Evolutionary conservation across 2,888 invertebrate genomes (phyloP), one percentile per base, ranked within the genome.

Genomic region (Antheraea assamensis): DNA sequence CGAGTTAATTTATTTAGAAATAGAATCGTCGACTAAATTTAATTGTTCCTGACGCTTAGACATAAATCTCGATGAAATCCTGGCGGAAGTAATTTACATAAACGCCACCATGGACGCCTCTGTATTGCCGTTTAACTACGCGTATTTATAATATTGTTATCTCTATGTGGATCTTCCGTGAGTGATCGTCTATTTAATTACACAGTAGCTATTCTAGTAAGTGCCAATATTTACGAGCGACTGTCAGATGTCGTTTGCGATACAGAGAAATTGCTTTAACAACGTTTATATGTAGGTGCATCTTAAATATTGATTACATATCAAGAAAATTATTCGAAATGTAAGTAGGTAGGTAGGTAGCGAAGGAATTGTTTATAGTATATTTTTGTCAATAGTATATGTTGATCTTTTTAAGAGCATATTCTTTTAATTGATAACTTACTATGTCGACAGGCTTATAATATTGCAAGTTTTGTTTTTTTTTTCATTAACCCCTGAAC

Each of bases 21-120:
- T 85, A 86, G 86, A 87, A 84, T 88, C 87, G 85, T 83, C 85
- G 88, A 89, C 88, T 88, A 90, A 91, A 92, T 92, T 93, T 92
- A 93, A 93, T 93, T 93, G 91, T 92, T 92, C 89, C 85, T 89
- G 90, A 90, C 89, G 86, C 81, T 84, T 82, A 88, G 85, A 85
- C 89, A 91, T 92, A 91, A 93, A 93, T 93, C 92, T 90, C 84
- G 78, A 86, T 83, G 85, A 90, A 90, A 92, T 91, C 89, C 90
- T 88, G 82, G 89, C 88, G 93, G 91, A 92, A 92, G 88, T 87
- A 84, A 92, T 92, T 92, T 93, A 91, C 92, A 93, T 92, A 92
- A 92, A 90, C 82, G 89, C 85, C 85, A 83, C 85, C 85, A 88
- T 90, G 87, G 84, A 82, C 78, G 83, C 82, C 81, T 74, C 66